These are phyloP conservation scores for Dioctria linearis DNA, from an alignment of 2,888 invertebrate species.

Conservation along the genomic window DNA sequence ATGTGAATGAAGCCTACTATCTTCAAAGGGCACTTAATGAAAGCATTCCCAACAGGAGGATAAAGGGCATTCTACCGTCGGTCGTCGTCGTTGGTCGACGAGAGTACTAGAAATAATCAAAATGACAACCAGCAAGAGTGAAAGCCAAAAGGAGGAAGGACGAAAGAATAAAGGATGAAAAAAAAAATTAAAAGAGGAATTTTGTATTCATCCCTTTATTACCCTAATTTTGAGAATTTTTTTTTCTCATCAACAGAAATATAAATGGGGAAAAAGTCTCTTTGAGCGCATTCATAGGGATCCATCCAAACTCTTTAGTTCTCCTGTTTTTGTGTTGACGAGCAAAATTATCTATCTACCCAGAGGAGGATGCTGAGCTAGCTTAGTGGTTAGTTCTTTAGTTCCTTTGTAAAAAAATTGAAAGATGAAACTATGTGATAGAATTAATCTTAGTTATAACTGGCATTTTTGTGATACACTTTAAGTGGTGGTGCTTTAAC, in stretches of 20 bases:
- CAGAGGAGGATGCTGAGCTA: background rate
- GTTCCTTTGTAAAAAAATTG: background rate
- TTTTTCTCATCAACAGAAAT: conserved; percentile 43
- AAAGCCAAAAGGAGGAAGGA: conserved; percentile 28
- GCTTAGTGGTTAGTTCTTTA: conserved; percentile 17
- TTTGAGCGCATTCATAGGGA: conserved; percentile 23
- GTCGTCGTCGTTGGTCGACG: background rate
- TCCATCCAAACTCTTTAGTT: background rate
- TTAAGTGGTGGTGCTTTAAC: background rate
- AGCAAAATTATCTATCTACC: conserved; percentile 21
- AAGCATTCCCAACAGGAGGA: conserved; percentile 43
- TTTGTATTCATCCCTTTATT: conserved; percentile 49
- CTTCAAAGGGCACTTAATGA: conserved; percentile 51
- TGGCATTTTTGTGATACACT: conserved; percentile 8
- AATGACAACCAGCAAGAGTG: conserved; percentile 34
- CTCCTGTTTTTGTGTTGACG: conserved; percentile 31
- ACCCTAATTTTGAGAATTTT: conserved; percentile 44
- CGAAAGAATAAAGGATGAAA: background rate
- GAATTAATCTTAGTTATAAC: conserved; percentile 53
- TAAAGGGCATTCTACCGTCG: conserved; percentile 23
- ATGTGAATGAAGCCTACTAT: conserved; percentile 25
- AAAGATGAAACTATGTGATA: conserved; percentile 45
- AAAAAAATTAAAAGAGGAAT: conserved; percentile 37
- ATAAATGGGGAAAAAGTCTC: conserved; percentile 33
- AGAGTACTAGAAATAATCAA: conserved; percentile 17